Evolutionary conservation across 2,888 invertebrate species (phyloP).

Genomic region (Cephalotes varians): DNA sequence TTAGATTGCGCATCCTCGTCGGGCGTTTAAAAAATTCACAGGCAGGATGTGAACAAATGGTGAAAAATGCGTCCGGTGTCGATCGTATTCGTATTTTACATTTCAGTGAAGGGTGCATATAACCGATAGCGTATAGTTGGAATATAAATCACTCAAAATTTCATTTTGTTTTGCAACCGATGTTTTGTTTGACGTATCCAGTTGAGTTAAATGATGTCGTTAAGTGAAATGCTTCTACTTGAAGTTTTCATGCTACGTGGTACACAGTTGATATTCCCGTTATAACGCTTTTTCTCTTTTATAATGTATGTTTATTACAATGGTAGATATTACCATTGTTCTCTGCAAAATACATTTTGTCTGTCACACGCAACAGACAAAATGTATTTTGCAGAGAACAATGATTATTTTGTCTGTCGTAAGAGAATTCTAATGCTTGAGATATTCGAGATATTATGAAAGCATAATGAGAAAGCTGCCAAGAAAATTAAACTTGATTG

Average conservation of each 20-base stretch:
- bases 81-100: conserved; percentile 39
- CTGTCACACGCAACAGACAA: not conserved
- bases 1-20: conserved; percentile 47
- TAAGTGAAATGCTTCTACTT: conserved; percentile 13
- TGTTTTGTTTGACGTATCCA: conserved; percentile 35
- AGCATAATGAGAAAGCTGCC: not conserved
- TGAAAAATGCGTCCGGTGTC: conserved; percentile 35
- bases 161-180: conserved; percentile 24
- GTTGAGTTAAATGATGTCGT: conserved; percentile 24
- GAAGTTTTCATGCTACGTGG: conserved; percentile 4
- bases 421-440: conserved; percentile 1
- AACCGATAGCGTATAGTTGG: conserved; percentile 22
- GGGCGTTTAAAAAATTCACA: conserved; percentile 45
- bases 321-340: not conserved
- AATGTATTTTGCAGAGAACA: not conserved
- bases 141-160: conserved; percentile 39
- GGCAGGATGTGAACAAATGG: conserved; percentile 43
- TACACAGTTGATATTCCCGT: not conserved
- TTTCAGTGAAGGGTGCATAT: conserved; percentile 28
- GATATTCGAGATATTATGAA: not conserved
- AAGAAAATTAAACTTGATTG: conserved; percentile 16
- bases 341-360: no score
- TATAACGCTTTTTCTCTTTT: conserved; percentile 2
- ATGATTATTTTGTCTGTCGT: not conserved
- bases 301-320: not conserved